phyloP scores from a whole-genome alignment of 2,113 vertebrate genomes.

The Bolborhynchus lineola region DNA sequence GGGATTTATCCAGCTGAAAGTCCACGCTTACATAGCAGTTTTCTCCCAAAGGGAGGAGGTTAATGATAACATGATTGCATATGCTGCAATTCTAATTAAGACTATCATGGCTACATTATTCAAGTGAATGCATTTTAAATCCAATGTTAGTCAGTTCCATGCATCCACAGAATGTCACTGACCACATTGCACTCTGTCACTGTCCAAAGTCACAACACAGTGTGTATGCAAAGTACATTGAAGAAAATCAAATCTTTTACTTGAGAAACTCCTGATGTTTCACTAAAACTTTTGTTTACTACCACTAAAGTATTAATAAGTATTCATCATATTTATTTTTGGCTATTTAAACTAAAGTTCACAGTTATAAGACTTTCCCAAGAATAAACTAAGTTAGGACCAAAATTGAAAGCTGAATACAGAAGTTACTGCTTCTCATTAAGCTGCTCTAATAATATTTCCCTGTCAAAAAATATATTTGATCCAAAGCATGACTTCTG shows the following conservation, averaged over 20 bases:
- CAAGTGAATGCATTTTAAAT: background rate
- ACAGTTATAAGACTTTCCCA: background rate
- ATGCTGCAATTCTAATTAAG: background rate
- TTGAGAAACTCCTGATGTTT: background rate
- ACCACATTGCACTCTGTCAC: rapidly evolving
- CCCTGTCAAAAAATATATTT: background rate
- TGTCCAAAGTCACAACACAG: background rate
- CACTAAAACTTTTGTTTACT: background rate
- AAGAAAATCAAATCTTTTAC: background rate
- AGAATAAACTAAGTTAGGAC: background rate
- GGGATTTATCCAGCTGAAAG: background rate
- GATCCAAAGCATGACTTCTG: background rate
- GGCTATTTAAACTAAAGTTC: background rate
- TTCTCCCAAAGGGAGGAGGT: background rate
- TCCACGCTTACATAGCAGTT: background rate
- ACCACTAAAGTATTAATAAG: background rate
- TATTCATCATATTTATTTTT: background rate
- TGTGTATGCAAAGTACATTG: background rate
- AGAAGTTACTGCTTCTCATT: background rate
- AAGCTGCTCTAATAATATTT: background rate
- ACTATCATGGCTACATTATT: background rate
- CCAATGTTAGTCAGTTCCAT: background rate
- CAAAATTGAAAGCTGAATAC: background rate
- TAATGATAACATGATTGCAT: background rate
- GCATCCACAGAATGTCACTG: background rate